Percentiles rank a stretch among this genome's conserved stretches.
Evolutionary conservation across 1,140 invertebrate genomes (phyloP).

Genomic region (Eriosoma lanigerum): DNA sequence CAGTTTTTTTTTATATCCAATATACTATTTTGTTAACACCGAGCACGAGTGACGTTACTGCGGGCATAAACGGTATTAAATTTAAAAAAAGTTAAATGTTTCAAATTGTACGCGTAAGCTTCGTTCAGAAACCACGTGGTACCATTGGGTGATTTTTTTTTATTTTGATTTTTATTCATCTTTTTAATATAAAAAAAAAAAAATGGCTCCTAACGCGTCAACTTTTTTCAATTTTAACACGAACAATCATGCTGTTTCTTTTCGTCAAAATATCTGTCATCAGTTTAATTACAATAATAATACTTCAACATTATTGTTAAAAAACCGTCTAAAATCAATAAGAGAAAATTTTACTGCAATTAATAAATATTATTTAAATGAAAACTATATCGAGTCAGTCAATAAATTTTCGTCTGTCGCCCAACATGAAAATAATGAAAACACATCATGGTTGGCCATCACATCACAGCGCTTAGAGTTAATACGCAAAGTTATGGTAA

Average conservation of each 20-base stretch:
- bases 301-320: neutral
- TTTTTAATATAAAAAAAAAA: neutral
- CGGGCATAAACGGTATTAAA: too few species aligned
- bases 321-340: constrained; percentile 3
- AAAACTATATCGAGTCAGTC: neutral
- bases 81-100: neutral
- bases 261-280: neutral
- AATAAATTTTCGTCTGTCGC: neutral
- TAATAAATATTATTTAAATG: constrained; percentile 18
- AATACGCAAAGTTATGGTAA: neutral
- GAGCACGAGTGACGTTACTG: neutral
- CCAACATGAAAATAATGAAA: neutral
- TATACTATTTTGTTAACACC: too few species aligned
- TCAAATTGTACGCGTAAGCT: neutral
- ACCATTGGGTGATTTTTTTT: neutral
- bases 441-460: neutral
- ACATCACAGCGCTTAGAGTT: neutral
- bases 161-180: neutral
- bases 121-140: neutral
- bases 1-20: too few species aligned
- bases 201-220: neutral
- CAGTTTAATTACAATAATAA: neutral
- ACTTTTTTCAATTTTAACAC: neutral
- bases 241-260: neutral
- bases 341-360: constrained; percentile 6